Percentiles rank a stretch among this genome's conserved stretches.
Conservation (phyloP, 2,888 invertebrate species). For the Dasypogon diadema region DNA sequence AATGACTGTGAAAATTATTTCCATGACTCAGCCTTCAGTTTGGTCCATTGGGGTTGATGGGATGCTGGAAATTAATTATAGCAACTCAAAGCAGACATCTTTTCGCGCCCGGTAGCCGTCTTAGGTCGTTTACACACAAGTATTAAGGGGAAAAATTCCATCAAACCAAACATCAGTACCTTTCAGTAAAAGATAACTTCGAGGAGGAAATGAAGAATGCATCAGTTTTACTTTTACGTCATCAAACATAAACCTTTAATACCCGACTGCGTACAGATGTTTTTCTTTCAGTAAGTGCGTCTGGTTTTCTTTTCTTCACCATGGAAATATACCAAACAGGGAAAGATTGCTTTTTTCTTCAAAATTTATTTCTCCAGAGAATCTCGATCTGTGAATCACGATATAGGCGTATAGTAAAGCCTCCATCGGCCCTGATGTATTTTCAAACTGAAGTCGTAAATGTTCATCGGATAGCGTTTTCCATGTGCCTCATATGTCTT, state of each 20-base stretch:
- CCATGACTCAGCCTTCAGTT: not conserved
- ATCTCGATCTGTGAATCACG: not conserved
- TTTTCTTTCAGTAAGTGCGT: not conserved
- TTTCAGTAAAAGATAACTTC: not conserved
- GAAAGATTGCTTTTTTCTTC: not conserved
- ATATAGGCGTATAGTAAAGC: not conserved
- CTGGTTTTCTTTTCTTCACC: not conserved
- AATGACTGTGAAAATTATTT: not conserved
- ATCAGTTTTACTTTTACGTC: not conserved
- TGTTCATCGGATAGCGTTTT: not conserved
- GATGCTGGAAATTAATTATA: not conserved
- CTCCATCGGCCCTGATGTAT: not conserved
- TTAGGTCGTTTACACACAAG: too few species aligned
- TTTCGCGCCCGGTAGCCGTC: too few species aligned
- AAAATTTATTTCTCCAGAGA: not conserved
- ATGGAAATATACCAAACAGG: not conserved
- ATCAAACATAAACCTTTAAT: not conserved
- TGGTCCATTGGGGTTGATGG: not conserved
- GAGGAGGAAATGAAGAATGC: not conserved
- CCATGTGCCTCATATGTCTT: too few species aligned
- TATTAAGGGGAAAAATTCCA: not conserved
- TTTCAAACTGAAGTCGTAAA: not conserved
- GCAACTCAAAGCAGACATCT: too few species aligned
- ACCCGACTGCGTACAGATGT: not conserved
- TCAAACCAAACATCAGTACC: not conserved